Conservation (phyloP, 2,113 vertebrate species). For the Xenus cinereus region DNA sequence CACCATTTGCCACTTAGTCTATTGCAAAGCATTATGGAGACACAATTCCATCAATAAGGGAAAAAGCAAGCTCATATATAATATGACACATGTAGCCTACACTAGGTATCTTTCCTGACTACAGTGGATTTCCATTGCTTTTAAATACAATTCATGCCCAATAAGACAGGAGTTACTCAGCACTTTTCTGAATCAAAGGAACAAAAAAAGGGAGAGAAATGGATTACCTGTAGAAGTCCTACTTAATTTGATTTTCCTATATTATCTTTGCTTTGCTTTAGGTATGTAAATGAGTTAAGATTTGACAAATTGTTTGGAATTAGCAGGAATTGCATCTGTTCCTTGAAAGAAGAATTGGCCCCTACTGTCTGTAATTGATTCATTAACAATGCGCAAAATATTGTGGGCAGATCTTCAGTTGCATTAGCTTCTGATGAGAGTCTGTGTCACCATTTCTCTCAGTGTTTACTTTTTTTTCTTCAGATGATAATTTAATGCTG, state of each 20-base stretch:
- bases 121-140: background rate
- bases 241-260: background rate
- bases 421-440: background rate
- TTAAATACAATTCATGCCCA: background rate
- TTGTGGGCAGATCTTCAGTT: background rate
- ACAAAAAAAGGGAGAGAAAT: background rate
- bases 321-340: background rate
- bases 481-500: background rate
- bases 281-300: background rate
- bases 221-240: background rate
- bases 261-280: background rate
- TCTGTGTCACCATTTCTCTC: background rate
- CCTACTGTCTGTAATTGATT: background rate
- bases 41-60: background rate
- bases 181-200: background rate
- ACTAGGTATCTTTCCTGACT: background rate
- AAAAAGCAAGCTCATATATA: background rate
- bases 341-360: background rate
- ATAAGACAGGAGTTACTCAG: background rate
- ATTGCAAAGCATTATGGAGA: background rate
- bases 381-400: background rate
- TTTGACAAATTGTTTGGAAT: background rate
- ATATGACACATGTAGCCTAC: background rate
- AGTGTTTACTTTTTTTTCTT: background rate
- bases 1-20: background rate